Evolutionary conservation across 2,113 vertebrate genomes (phyloP), one percentile per base, ranked within the genome.

Genomic region (Phodopus roborovskii): DNA sequence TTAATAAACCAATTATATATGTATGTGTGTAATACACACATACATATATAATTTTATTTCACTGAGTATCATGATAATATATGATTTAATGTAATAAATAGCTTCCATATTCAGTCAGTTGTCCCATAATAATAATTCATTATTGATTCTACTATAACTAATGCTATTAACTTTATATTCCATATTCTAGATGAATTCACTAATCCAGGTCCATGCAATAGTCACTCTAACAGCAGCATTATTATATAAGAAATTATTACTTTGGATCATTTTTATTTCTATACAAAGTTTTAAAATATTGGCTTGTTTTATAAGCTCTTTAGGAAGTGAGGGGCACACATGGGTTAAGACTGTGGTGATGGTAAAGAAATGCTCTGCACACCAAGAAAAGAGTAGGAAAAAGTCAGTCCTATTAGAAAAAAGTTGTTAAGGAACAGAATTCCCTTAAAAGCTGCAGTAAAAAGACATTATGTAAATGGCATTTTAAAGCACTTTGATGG

Each of bases 1-100:
- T 96, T 98, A 96, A 92, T 95, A 85, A 87, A 24, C 53, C 53
- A 93, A 50, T 94, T 95, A 94, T 77, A 90, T 95, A 81, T 90
- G 64, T 88, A 11, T 96, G 4, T 73, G 20, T 95, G 5, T 73
- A 8, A 3, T 28, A 77, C 3, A 74, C 50, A 85, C n/a, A 56
- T 85, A 48, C 68, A 91, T 90, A 77, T 78, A 95, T 85, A 92
- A 88, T 88, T 87, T 86, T 94, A 36, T 85, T 89, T 94, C 85
- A 91, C 73, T 91, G 83, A 89, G 42, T 91, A 66, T 50, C 56
- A 83, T 94, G 73, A 56, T 92, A 94, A 90, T 90, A 62, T 74
- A 60, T 92, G 42, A 26, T 50, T 95, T 92, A 88, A 83, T 77
- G 10, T 93, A 90, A 73, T 91, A 93, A 88, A 62, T 90, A 90